Base-by-base conservation (phyloP, 2,797 vertebrate species). In the Lacerta agilis region DNA sequence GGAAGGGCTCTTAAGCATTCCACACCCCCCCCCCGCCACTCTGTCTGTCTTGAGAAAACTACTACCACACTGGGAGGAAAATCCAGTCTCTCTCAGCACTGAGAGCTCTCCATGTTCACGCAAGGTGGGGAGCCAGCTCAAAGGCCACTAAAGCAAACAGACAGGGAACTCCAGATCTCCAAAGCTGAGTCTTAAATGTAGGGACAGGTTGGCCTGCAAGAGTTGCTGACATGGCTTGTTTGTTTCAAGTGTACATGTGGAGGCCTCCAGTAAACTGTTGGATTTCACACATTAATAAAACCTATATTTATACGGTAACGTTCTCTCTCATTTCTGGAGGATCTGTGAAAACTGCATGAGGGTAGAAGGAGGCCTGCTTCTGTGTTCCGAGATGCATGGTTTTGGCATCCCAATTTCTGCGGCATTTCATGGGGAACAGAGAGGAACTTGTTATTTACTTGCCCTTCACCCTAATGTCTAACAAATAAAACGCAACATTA, bases 261-360 rank as follows among this genome's bases (percentile, higher is more conserved):
- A 55, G 90, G 93, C 93, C 94, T 90, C 93, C 91, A 94, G 94
- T 96, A 93, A 94, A 64, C 93, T 72, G 94, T 95, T 93, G 94
- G 94, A 45, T 94, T 96, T 96, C 95, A 93, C 96, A 94, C 96
- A 96, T 96, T 95, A 97, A 97, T 97, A 97, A 97, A 97, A 96
- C 96, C 90, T 97, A 96, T 96, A 97, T 97, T 97, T 97, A 97
- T 97, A 97, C 95, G 88, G 95, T 94, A 94, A 27, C 38, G 2
- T 0, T 92, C 71, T 36, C 15, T 38, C 7, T 4, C 9, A 0
- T 36, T 90, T 77, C 67, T 82, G 61, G 72, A 45, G 43, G 36
- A 17, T 43, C 33, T 86, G 43, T 8, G 43, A n/a, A 15, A 36
- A 36, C 9, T 36, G 1, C 17, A 36, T 69, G 67, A 55, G 82